Evolutionary conservation across 2,888 invertebrate species (phyloP), one percentile per base, ranked within the genome.

Genomic region (Eudemis profundana): DNA sequence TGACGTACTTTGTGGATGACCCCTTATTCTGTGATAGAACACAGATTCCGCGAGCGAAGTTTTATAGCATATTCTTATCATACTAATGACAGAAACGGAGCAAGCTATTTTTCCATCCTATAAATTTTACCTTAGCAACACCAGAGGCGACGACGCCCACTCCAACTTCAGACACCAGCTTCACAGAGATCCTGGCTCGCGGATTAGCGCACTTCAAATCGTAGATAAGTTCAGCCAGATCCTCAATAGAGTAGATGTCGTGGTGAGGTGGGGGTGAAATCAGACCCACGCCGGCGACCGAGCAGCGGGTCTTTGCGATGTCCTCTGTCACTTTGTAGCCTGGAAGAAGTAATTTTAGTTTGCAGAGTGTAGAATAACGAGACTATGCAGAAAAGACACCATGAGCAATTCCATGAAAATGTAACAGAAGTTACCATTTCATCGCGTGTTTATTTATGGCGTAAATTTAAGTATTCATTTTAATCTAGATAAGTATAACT

Each of bases 211-310:
- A 98, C 88, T 99, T 99, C 71, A 99, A 92, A 90, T 99, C 99
- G 83, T 99, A 99, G 81, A 99, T 99, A 61, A 99, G 93, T 88
- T 99, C 98, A 0, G 99, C 98, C 77, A 99, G 93, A 93, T 99
- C 99, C 89, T 99, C 99, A 83, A 99, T 99, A 54, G 98, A 99
- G 92, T 99, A 99, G 88, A 99, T 99, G 81, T 99, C 99, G 92
- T 99, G 99, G 92, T 99, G 99, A 1, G 99, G 99, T 8, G 99
- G 99, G 4, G 99, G 99, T 0, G 98, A 99, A 84, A 99, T 99
- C 7, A 99, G 93, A 4, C 99, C 99, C 8, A 99, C 99, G 3
- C 98, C 98, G 0, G 99, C 94, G 2, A 99, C 98, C 0, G 98
- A 99, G 83, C 99, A 98, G 61, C 99, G 95, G 0, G 98, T 98